phyloP scores from a whole-genome alignment of 2,888 invertebrate species.

The Ectemnius continuus region DNA sequence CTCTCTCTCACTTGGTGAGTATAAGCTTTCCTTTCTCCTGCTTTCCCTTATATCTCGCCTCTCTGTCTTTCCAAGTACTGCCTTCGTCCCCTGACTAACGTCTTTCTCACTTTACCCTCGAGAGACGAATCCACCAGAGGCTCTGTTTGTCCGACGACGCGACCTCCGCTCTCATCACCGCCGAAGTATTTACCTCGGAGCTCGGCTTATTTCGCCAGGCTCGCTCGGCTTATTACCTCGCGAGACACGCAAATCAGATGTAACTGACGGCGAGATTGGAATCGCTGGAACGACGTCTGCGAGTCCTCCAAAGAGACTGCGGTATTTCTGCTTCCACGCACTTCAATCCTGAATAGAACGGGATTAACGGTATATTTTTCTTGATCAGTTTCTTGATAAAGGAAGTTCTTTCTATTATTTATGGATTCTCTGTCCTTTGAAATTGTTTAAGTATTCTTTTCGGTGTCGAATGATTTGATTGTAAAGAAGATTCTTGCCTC shows the following conservation, averaged over 20 bases:
- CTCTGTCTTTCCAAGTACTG: background rate
- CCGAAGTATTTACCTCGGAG: too few relatives aligned
- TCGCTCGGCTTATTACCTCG: slow-evolving; percentile 16
- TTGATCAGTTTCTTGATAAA: too few relatives aligned
- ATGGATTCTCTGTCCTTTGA: too few relatives aligned
- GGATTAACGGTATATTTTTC: too few relatives aligned
- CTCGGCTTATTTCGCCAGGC: background rate
- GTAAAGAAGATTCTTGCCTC: too few relatives aligned
- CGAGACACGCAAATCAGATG: slow-evolving; percentile 37
- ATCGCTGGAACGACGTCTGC: slow-evolving; percentile 37
- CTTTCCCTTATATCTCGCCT: background rate
- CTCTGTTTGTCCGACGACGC: background rate
- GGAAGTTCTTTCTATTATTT: too few relatives aligned
- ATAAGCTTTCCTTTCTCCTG: background rate
- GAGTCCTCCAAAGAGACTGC: background rate
- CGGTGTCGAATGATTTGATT: too few relatives aligned
- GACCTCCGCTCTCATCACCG: background rate
- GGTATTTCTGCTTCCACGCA: too few relatives aligned
- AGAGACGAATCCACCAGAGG: background rate
- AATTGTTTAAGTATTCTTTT: too few relatives aligned
- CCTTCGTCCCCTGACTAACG: too few relatives aligned
- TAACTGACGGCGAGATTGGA: slow-evolving; percentile 31
- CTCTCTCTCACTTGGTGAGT: background rate
- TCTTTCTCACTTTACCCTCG: background rate
- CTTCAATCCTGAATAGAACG: too few relatives aligned